Evolutionary conservation across 2,888 invertebrate species (phyloP).

Genomic region (Cordilura impudica): DNA sequence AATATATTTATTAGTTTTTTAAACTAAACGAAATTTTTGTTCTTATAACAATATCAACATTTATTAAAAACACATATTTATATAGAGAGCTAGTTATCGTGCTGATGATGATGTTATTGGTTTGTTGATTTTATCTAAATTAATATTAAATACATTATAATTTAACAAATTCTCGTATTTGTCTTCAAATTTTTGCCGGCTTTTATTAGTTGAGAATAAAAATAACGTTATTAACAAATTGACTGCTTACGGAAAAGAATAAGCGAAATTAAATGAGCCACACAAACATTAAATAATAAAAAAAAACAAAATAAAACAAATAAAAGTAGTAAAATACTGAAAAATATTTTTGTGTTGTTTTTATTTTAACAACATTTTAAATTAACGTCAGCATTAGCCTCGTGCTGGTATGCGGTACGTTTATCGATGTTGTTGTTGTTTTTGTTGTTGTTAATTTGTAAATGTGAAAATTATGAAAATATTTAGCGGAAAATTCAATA

Average conservation of each 20-base stretch:
- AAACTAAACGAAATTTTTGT: conserved; percentile 26
- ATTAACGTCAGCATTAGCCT: conserved; percentile 63
- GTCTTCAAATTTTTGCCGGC: conserved; percentile 29
- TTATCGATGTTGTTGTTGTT: conserved; percentile 21
- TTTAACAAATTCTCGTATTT: conserved; percentile 33
- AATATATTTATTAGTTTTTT: conserved; percentile 4
- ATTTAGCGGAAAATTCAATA: conserved; percentile 40
- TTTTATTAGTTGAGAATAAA: conserved; percentile 41
- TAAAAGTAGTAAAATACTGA: conserved; percentile 1
- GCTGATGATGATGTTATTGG: not conserved
- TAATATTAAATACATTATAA: conserved; percentile 25
- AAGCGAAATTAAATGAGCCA: conserved; percentile 45
- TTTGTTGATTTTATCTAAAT: conserved; percentile 22
- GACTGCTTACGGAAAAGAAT: conserved; percentile 18
- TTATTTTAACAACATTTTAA: conserved; percentile 1
- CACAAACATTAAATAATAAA: conserved; percentile 1
- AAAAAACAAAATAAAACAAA: conserved; percentile 34
- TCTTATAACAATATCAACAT: conserved; percentile 9
- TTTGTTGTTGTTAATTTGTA: conserved; percentile 20
- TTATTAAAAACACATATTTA: conserved; percentile 24
- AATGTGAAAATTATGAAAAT: conserved; percentile 56
- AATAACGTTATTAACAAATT: conserved; percentile 3
- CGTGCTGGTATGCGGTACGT: conserved; percentile 59
- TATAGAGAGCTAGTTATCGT: conserved; percentile 16
- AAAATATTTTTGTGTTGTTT: not conserved